A percentile compares a stretch with the other conserved stretches of the same genome.
Conservation (phyloP, 2,888 invertebrate species). For the Nomada ruficornis region DNA sequence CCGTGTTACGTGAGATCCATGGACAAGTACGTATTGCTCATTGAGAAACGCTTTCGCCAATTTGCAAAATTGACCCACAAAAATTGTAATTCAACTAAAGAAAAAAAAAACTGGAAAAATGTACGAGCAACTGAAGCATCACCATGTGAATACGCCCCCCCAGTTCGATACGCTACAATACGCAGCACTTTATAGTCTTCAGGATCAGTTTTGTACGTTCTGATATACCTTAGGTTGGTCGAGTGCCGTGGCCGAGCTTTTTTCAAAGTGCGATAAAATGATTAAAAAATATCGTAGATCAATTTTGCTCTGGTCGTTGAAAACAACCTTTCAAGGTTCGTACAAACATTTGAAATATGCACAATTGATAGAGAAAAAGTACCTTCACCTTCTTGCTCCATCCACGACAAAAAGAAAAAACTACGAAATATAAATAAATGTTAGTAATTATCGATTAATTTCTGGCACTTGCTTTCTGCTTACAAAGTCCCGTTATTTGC, state of each 20-base stretch:
- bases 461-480: slow-evolving; percentile 3
- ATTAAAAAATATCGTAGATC: too few relatives aligned
- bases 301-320: too few relatives aligned
- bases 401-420: too few relatives aligned
- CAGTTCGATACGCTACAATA: neutral
- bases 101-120: neutral
- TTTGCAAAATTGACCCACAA: slow-evolving; percentile 13
- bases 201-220: slow-evolving; percentile 45
- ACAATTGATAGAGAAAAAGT: neutral
- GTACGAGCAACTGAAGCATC: neutral
- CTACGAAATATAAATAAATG: slow-evolving; percentile 15
- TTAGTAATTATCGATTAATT: slow-evolving; percentile 30
- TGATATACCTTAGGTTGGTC: too few relatives aligned
- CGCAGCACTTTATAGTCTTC: neutral
- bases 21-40: slow-evolving; percentile 37
- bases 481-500: slow-evolving; percentile 51
- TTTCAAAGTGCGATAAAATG: too few relatives aligned
- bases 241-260: too few relatives aligned
- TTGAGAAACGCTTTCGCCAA: neutral
- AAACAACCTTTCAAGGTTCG: too few relatives aligned
- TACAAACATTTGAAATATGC: too few relatives aligned
- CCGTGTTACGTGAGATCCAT: slow-evolving; percentile 67
- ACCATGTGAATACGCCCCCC: neutral
- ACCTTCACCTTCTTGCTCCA: neutral
- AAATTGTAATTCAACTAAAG: too few relatives aligned